Conservation (phyloP, 2,888 invertebrate genomes). For the Campoplex nolae region DNA sequence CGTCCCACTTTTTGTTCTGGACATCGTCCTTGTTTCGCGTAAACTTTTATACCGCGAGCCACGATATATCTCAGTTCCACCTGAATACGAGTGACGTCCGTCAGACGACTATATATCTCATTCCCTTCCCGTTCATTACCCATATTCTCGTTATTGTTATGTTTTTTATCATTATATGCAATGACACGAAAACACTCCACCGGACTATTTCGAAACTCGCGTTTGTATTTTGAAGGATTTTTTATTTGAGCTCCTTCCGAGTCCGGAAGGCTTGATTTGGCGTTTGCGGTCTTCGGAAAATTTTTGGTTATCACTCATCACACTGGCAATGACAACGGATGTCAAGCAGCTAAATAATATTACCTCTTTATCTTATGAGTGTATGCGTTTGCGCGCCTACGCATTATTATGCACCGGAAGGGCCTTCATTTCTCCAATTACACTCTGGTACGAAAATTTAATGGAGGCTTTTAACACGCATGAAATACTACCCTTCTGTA, state of each 20-base stretch:
- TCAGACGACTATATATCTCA: constrained; percentile 16
- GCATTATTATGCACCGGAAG: background rate
- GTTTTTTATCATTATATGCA: background rate
- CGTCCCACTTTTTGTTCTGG: constrained; percentile 66
- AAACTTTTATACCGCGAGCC: constrained; percentile 53
- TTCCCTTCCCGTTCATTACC: background rate
- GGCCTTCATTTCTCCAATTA: background rate
- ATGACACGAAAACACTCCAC: background rate
- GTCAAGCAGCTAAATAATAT: too few species aligned
- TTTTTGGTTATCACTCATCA: background rate
- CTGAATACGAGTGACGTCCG: constrained; percentile 28
- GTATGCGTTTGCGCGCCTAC: background rate
- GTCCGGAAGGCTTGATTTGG: background rate
- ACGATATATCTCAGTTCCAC: background rate
- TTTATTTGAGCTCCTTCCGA: background rate
- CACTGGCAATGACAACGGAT: too few species aligned
- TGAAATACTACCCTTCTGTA: background rate
- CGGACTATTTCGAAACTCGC: background rate
- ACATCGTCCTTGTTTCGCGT: constrained; percentile 64
- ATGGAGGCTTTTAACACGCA: background rate
- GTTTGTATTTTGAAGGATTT: background rate
- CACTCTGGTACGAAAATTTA: too few species aligned
- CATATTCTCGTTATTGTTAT: background rate
- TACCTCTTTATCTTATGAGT: background rate
- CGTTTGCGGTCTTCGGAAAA: background rate